These are phyloP conservation scores for Sinocyclocheilus rhinocerous DNA, from an alignment of 2,113 vertebrate species.

Conservation along the genomic window DNA sequence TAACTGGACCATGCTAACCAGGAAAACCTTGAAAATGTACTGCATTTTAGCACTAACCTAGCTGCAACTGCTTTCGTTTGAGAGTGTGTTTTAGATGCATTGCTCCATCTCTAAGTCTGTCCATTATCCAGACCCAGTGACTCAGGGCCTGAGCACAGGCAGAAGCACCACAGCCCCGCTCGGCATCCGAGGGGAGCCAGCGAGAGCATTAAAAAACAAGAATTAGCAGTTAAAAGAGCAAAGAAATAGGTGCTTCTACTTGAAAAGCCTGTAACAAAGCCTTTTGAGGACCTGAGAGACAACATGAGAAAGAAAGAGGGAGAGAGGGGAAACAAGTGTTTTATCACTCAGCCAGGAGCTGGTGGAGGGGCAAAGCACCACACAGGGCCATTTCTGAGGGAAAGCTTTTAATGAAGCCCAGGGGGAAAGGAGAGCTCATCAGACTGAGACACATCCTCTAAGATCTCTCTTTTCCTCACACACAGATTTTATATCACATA, in stretches of 20 bases:
- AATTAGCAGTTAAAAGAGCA: conserved; percentile 92
- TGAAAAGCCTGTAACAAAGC: conserved; percentile 90
- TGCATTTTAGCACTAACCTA: no score
- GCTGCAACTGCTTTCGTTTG: neutral
- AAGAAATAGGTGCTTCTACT: conserved; percentile 97
- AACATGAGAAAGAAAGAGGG: conserved; percentile 38
- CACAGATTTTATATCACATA: neutral
- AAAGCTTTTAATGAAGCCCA: conserved; percentile 97
- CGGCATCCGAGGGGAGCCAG: conserved; percentile 69
- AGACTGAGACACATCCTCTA: conserved; percentile 92
- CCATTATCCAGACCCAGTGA: conserved; percentile 75
- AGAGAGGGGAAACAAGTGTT: conserved; percentile 76
- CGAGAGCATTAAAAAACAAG: conserved; percentile 83
- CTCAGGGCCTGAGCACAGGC: conserved; percentile 79
- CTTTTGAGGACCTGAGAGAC: conserved; percentile 77
- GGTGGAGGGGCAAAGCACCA: conserved; percentile 90
- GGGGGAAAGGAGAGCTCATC: conserved; percentile 77
- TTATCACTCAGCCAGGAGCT: conserved; percentile 82
- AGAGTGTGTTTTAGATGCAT: neutral
- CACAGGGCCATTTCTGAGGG: conserved; percentile 85
- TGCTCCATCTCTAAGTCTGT: conserved; percentile 45
- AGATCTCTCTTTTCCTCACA: conserved; percentile 79
- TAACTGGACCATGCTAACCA: no score
- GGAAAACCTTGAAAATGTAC: no score
- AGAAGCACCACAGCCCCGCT: conserved; percentile 81